Evolutionary conservation across 2,113 vertebrate genomes (phyloP).

Genomic region (Calypte anna): DNA sequence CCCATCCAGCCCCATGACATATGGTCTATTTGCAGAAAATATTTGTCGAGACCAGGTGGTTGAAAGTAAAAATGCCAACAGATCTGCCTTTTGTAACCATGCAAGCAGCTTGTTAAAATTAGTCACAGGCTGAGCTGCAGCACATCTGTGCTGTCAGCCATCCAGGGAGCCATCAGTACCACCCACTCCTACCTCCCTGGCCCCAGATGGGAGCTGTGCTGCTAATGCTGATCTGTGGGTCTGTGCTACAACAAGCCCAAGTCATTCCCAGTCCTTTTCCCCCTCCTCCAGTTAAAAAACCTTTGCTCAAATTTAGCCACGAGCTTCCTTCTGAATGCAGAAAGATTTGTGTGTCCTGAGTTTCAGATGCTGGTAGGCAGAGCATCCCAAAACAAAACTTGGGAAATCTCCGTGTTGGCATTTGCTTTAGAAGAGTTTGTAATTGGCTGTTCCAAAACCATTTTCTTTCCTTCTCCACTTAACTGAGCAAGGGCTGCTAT

Average conservation of each 20-base stretch:
- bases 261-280: background rate
- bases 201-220: constrained; percentile 35
- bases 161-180: constrained; percentile 53
- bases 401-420: rapidly evolving
- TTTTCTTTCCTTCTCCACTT: background rate
- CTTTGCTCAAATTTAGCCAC: constrained; percentile 16
- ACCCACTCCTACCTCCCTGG: background rate
- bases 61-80: constrained; percentile 68
- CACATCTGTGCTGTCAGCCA: constrained; percentile 69
- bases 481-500: background rate
- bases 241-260: background rate
- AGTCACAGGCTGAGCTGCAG: constrained; percentile 55
- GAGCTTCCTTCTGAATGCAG: background rate
- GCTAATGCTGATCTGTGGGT: background rate
- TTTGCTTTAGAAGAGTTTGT: constrained; percentile 2
- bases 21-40: constrained; percentile 43
- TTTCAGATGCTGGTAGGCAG: background rate
- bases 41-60: constrained; percentile 66
- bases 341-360: background rate
- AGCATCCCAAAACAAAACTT: constrained; percentile 23
- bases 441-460: background rate
- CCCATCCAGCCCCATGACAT: background rate
- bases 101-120: constrained; percentile 66
- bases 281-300: background rate
- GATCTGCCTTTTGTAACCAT: constrained; percentile 64